phyloP scores from a whole-genome alignment of 2,888 invertebrate species.

The Oscheius sp. region DNA sequence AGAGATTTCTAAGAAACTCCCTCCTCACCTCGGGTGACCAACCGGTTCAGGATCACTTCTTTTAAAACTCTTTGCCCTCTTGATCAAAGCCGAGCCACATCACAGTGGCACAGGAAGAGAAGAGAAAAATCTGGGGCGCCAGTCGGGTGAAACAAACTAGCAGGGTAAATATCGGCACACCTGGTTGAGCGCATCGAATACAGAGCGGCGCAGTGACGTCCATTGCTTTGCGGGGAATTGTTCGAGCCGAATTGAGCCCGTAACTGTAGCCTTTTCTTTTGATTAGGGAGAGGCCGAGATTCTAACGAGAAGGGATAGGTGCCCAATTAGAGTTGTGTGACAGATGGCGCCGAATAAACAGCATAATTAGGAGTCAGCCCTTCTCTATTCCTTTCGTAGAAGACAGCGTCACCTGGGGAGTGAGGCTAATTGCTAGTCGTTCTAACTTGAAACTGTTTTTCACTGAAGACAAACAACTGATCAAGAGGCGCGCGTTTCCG shows the following conservation, averaged over 20 bases:
- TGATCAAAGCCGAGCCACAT: conserved; percentile 18
- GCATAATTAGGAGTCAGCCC: no score
- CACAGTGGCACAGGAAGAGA: conserved; percentile 13
- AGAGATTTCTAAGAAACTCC: neutral
- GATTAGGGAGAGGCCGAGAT: neutral
- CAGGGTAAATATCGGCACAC: conserved; percentile 39
- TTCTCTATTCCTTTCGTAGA: neutral
- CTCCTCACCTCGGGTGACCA: neutral
- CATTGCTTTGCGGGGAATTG: conserved; percentile 31
- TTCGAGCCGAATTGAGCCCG: conserved; percentile 19
- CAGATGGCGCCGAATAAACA: conserved; percentile 14
- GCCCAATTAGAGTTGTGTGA: conserved; percentile 7
- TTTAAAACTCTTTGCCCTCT: conserved; percentile 8
- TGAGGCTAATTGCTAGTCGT: neutral
- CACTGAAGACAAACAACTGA: neutral
- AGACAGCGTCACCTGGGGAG: conserved; percentile 4
- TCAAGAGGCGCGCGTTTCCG: neutral
- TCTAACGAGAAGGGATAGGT: conserved; percentile 5
- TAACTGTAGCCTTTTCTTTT: neutral
- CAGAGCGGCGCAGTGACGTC: conserved; percentile 33
- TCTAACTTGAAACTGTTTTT: neutral
- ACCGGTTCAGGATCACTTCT: conserved; percentile 5
- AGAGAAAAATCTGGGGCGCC: conserved; percentile 33
- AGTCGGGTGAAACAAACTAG: conserved; percentile 37
- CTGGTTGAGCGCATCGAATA: conserved; percentile 37